phyloP scores from a whole-genome alignment of 2,113 vertebrate species.

The Ibidorhyncha struthersii region DNA sequence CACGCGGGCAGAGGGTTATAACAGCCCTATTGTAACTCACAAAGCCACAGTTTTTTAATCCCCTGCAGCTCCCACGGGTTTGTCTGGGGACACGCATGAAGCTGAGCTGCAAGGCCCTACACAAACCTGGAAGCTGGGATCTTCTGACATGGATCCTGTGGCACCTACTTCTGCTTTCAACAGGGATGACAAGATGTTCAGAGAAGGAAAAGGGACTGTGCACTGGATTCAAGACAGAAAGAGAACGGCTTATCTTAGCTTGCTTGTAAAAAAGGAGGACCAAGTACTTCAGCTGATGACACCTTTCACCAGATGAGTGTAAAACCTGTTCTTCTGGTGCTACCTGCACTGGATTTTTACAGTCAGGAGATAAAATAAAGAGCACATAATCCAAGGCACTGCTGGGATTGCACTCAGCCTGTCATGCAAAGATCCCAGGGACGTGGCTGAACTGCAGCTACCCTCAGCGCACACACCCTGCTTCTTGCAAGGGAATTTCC shows the following conservation, averaged over 20 bases:
- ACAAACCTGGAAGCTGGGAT: not conserved
- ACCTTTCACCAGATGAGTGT: not conserved
- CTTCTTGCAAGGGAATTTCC: not conserved
- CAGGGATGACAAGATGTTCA: accelerated
- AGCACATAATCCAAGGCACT: not conserved
- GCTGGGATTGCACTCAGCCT: not conserved
- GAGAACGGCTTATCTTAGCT: not conserved
- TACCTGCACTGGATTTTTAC: not conserved
- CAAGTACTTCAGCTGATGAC: not conserved
- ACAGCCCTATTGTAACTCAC: not conserved
- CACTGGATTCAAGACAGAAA: not conserved
- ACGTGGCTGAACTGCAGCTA: not conserved
- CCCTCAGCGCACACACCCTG: not conserved
- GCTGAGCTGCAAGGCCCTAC: not conserved
- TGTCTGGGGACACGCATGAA: accelerated
- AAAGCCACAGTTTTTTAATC: not conserved
- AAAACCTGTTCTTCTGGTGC: not conserved
- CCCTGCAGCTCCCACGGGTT: not conserved
- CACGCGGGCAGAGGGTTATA: not conserved
- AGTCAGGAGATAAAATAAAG: not conserved
- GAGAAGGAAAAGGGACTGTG: not conserved
- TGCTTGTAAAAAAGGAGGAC: not conserved
- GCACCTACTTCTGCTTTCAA: not conserved
- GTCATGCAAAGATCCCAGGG: not conserved
- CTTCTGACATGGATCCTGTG: not conserved